Percentiles rank a stretch among this genome's conserved stretches.
Conservation (phyloP, 2,888 invertebrate genomes). For the Philopedon plagiatum region DNA sequence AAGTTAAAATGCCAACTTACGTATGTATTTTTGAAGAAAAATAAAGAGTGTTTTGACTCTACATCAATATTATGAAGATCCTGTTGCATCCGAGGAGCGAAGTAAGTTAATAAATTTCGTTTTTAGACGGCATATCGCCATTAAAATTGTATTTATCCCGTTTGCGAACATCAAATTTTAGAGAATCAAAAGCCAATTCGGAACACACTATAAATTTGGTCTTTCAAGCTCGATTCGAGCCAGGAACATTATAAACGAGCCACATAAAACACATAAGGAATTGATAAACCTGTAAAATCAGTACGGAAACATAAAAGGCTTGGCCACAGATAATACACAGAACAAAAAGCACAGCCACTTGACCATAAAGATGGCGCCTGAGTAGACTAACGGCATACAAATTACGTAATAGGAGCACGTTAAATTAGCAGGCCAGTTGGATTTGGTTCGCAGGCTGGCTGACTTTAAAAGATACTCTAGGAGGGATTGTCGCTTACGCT, state of each 20-base stretch:
- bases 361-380: slow-evolving; percentile 47
- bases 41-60: background rate
- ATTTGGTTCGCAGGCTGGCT: slow-evolving; percentile 31
- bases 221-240: slow-evolving; percentile 18
- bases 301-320: slow-evolving; percentile 42
- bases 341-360: slow-evolving; percentile 46
- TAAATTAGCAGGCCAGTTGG: slow-evolving; percentile 39
- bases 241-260: slow-evolving; percentile 32
- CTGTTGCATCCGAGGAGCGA: background rate
- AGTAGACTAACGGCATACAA: slow-evolving; percentile 44
- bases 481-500: slow-evolving; percentile 26
- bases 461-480: slow-evolving; percentile 32
- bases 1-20: no score
- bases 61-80: background rate
- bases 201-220: slow-evolving; percentile 33
- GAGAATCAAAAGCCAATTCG: slow-evolving; percentile 32
- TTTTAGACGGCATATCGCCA: background rate
- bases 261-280: slow-evolving; percentile 42
- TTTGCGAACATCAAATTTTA: slow-evolving; percentile 22
- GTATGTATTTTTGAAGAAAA: no score
- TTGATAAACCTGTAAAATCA: slow-evolving; percentile 46
- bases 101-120: slow-evolving; percentile 6
- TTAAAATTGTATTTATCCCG: slow-evolving; percentile 16
- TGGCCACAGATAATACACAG: slow-evolving; percentile 37
- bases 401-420: slow-evolving; percentile 41